These are phyloP conservation scores for Drosophila lini DNA, from an alignment of 1,140 invertebrate genomes.

Conservation along the genomic window DNA sequence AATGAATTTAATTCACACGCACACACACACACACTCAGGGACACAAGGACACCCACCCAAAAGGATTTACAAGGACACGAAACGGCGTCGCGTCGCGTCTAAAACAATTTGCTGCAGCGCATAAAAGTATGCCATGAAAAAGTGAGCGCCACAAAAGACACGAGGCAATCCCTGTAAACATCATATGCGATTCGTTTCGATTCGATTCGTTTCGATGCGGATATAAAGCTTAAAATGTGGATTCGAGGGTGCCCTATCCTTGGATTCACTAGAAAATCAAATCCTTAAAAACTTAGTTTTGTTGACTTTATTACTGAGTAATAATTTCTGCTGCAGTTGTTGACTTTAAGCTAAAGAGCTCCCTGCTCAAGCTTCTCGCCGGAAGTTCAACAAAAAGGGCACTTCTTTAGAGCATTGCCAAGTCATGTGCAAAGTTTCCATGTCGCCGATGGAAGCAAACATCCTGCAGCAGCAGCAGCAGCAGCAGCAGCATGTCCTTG, in stretches of 20 bases:
- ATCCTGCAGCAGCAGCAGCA: slow-evolving; percentile 9
- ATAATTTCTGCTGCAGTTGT: not conserved
- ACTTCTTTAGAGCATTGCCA: slow-evolving; percentile 21
- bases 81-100: slow-evolving; percentile 30
- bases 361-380: not conserved
- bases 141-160: slow-evolving; percentile 4
- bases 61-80: slow-evolving; percentile 22
- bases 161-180: slow-evolving; percentile 19
- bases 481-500: slow-evolving; percentile 1
- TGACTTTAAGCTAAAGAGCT: not conserved
- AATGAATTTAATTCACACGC: slow-evolving; percentile 53
- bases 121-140: slow-evolving; percentile 41
- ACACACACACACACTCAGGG: slow-evolving; percentile 3
- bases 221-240: not conserved
- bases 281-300: not conserved
- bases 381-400: not conserved
- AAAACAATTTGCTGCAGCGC: slow-evolving; percentile 51
- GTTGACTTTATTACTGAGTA: not conserved
- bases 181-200: slow-evolving; percentile 10
- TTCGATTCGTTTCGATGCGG: slow-evolving; percentile 6
- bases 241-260: not conserved
- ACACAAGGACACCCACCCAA: not conserved
- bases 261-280: too few species aligned
- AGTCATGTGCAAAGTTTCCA: slow-evolving; percentile 44
- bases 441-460: slow-evolving; percentile 12